These are phyloP conservation scores for Salvelinus fontinalis DNA, from an alignment of 2,113 vertebrate species.

Conservation along the genomic window DNA sequence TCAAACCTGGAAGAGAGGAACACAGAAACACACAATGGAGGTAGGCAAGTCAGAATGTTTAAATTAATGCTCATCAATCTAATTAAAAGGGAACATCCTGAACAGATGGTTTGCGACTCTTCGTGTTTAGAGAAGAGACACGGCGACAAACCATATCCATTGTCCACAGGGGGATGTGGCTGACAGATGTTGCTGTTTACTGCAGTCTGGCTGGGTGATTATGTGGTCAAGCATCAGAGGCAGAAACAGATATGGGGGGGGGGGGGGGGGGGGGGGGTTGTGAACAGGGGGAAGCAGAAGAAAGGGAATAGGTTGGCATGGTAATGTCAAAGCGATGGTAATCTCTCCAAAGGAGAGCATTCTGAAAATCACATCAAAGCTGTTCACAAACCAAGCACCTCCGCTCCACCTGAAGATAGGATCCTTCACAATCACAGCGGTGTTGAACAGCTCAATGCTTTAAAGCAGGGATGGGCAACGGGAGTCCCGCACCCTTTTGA, in stretches of 20 bases:
- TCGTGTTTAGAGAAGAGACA: constrained; percentile 35
- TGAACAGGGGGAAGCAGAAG: background rate
- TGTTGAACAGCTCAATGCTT: background rate
- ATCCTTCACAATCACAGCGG: background rate
- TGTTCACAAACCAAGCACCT: background rate
- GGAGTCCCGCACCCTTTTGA: no score
- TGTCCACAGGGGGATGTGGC: constrained; percentile 17
- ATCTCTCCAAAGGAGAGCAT: background rate
- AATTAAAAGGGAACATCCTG: constrained; percentile 29
- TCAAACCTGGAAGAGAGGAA: constrained; percentile 76
- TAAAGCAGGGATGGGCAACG: no score
- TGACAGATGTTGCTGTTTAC: constrained; percentile 52
- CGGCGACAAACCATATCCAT: constrained; percentile 32
- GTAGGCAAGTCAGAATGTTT: background rate
- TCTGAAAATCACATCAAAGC: background rate
- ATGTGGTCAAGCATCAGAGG: constrained; percentile 29
- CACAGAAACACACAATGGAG: constrained; percentile 15
- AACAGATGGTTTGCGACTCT: constrained; percentile 37
- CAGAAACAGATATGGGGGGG: background rate
- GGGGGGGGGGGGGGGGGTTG: no score
- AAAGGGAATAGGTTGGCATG: background rate
- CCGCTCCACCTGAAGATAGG: no score
- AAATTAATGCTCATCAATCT: constrained; percentile 11
- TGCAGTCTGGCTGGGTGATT: constrained; percentile 34
- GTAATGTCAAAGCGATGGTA: background rate